phyloP scores from a whole-genome alignment of 1,140 invertebrate genomes.

The roundworm (Caenorhabditis elegans) region WBcel235 BX284604.4:9571501-9572000 shows the following conservation, averaged over 20 bases:
- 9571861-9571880: slow-evolving; percentile 52
- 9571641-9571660: slow-evolving; percentile 86
- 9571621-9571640: slow-evolving; percentile 92
- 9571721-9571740: neutral
- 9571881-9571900: slow-evolving; percentile 59
- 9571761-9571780: no score
- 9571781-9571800: no score
- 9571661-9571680: slow-evolving; percentile 92
- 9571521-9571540: no score
- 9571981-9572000: no score
- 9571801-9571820: slow-evolving; percentile 56
- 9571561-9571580: slow-evolving; percentile 67
- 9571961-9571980: neutral
- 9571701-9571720: slow-evolving; percentile 53
- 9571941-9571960: slow-evolving; percentile 16
- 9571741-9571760: no score
- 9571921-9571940: slow-evolving; percentile 23
- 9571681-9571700: slow-evolving; percentile 93
- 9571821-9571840: slow-evolving; percentile 60
- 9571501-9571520: no score
- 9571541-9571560: slow-evolving; percentile 57
- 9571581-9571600: slow-evolving; percentile 66
- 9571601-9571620: slow-evolving; percentile 63
- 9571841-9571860: slow-evolving; percentile 60
- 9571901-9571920: slow-evolving; percentile 48